Evolutionary conservation across 2,797 vertebrate genomes (phyloP), one percentile per base, ranked within the genome.

Genomic region (Pseudochirops corinnae): DNA sequence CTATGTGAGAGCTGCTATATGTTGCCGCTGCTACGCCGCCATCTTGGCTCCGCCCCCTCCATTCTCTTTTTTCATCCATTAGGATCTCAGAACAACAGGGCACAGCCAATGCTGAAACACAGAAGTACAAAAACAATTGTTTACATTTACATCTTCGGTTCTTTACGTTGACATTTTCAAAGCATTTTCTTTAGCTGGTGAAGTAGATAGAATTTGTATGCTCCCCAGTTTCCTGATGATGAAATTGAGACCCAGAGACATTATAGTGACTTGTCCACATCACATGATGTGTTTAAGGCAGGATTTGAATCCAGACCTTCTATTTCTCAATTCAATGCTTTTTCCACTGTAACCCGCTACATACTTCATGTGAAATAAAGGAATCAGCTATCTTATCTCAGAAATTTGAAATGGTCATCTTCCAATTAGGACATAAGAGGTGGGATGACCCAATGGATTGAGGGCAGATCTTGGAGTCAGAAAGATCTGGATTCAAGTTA

Each of bases 1-100:
- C n/a, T n/a, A n/a, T n/a, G n/a, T n/a, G n/a, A n/a, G n/a, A n/a
- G n/a, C n/a, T n/a, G n/a, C n/a, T n/a, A n/a, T n/a, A n/a, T n/a
- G n/a, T n/a, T n/a, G n/a, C n/a, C n/a, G n/a, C n/a, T n/a, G n/a
- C n/a, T n/a, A n/a, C n/a, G n/a, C n/a, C n/a, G n/a, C n/a, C n/a
- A n/a, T n/a, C n/a, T n/a, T n/a, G n/a, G n/a, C n/a, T n/a, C n/a
- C n/a, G n/a, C n/a, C n/a, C n/a, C n/a, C n/a, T n/a, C n/a, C n/a
- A n/a, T n/a, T n/a, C 5, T 52, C 50, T 52, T 52, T 52, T 52
- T 52, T 52, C 5, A 52, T 52, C 50, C 50, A 52, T 52, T 52
- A 2, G 53, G 93, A 95, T 92, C 87, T 98, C 96, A 98, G 56
- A 98, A 98, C 62, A 96, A 93, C 56, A 97, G 87, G 90, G 94